phyloP scores from a whole-genome alignment of 2,113 vertebrate genomes.

The Felis catus region DNA sequence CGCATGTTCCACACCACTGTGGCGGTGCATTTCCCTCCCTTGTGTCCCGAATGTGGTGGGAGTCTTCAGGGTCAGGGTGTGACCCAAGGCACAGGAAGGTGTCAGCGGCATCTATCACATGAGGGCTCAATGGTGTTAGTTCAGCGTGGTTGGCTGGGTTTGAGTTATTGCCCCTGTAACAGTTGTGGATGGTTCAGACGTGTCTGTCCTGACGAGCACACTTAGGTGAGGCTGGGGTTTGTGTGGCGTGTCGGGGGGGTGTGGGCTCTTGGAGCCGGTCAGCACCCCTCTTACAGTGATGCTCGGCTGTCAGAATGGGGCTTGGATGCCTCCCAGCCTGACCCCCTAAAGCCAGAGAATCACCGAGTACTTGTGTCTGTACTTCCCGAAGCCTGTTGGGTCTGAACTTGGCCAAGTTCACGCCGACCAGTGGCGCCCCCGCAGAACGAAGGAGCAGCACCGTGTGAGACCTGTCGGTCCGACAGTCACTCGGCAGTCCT shows the following conservation, averaged over 20 bases:
- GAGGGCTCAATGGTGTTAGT: neutral
- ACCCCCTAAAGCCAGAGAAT: neutral
- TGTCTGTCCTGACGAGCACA: neutral
- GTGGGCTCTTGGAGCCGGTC: neutral
- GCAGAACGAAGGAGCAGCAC: too few relatives aligned
- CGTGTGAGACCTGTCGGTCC: accelerated
- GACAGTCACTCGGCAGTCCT: neutral
- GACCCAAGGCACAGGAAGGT: neutral
- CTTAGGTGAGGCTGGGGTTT: neutral
- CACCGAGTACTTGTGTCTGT: neutral
- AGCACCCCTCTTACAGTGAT: neutral
- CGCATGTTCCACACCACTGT: neutral
- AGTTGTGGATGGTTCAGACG: neutral
- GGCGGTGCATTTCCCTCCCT: neutral
- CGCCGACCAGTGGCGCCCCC: accelerated
- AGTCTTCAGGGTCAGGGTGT: neutral
- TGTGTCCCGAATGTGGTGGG: accelerated
- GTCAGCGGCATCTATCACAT: neutral
- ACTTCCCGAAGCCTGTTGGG: neutral
- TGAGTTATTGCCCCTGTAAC: neutral
- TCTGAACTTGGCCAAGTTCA: neutral
- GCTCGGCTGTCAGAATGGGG: neutral
- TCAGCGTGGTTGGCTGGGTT: neutral
- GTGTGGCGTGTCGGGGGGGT: neutral
- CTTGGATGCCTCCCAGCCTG: neutral